Evolutionary conservation across 1,140 invertebrate genomes (phyloP).

Genomic region (Ceratina australensis): DNA sequence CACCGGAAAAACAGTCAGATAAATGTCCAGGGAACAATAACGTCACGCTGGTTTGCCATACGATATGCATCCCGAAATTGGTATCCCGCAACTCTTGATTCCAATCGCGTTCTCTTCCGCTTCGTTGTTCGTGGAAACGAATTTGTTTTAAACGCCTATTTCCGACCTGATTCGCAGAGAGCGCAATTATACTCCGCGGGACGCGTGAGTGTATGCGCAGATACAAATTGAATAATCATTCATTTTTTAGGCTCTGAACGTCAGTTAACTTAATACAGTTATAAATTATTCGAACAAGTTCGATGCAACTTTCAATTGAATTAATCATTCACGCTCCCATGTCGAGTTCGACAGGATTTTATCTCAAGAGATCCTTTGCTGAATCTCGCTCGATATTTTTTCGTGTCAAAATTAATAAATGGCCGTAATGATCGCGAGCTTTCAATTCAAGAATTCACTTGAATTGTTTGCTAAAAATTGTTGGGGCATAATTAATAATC

Average conservation of each 20-base stretch:
- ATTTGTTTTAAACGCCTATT: constrained; percentile 35
- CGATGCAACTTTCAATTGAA: no score
- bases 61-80: constrained; percentile 38
- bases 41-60: not conserved
- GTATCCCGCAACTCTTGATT: constrained; percentile 27
- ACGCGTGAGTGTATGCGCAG: not conserved
- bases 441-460: no score
- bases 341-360: no score
- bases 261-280: no score
- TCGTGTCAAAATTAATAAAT: no score
- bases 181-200: not conserved
- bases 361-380: not conserved
- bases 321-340: no score
- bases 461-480: constrained; percentile 7
- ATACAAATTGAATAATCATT: not conserved
- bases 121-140: constrained; percentile 4
- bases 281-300: no score
- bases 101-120: constrained; percentile 20
- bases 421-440: no score
- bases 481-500: not conserved
- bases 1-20: constrained; percentile 11
- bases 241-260: no score
- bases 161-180: not conserved
- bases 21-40: constrained; percentile 31
- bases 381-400: no score